Base-by-base conservation (phyloP, 1,140 invertebrate species). In the Macrostomum lignano region DNA sequence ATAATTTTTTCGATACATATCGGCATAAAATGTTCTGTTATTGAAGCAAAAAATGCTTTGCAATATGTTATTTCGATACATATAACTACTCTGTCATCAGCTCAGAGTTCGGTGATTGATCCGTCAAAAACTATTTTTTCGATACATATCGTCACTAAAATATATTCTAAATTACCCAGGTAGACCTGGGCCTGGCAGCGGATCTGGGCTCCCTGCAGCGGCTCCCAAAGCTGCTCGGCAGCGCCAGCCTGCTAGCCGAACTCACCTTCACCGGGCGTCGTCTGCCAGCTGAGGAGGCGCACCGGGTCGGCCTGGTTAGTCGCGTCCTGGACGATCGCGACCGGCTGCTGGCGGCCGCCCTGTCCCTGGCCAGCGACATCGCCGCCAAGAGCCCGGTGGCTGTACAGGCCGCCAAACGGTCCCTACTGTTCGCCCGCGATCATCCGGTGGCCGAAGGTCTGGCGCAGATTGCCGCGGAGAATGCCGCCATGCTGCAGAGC, bases 151-250 rank as follows among this genome's bases (percentile, higher is more conserved):
- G n/a, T n/a, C n/a, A n/a, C n/a, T n/a, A n/a, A n/a, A n/a, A n/a
- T n/a, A n/a, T n/a, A n/a, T n/a, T 33, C 11, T 14, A 33, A 19
- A 17, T 33, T 6, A 33, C 62, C 54, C 61, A 64, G 42, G 47
- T 61, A 3, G 60, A 64, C 33, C 39, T 65, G 39, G 82, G 81
- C 2, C 62, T 94, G 54, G 76, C 82, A 29, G 79, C 86, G 31
- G 86, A 96, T 64, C 71, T 94, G 22, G 86, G 86, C 17, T 71
- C 73, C 2, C 58, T 96, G 19, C 84, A 94, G 58, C 66, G 84
- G 42, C 55, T 96, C 20, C 82, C 81, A n/a, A 84, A 77, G 62
- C 66, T 81, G 2, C 64, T 88, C 28, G 79, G 79, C 6, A 86
- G 68, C 47, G 67, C 74, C 25, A 84, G 79, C 46, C 60, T 79